A percentile compares a stretch with the other conserved stretches of the same genome.
Conservation (phyloP, 2,888 invertebrate genomes). For the Rhagonycha lutea region DNA sequence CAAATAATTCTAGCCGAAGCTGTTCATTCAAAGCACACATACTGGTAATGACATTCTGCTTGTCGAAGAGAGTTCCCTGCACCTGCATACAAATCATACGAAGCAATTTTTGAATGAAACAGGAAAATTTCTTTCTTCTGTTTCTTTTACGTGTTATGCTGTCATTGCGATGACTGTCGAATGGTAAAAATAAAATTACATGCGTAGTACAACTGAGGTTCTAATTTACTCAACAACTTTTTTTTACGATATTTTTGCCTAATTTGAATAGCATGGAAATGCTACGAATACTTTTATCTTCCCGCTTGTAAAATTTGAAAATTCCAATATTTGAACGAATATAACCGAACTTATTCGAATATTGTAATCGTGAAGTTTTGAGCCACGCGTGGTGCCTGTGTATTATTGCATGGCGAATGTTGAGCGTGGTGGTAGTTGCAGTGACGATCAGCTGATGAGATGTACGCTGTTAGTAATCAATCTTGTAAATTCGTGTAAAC, state of each 20-base stretch:
- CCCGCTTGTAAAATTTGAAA: neutral
- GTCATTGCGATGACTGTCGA: too few species aligned
- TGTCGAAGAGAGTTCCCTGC: neutral
- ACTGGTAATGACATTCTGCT: neutral
- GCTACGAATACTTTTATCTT: neutral
- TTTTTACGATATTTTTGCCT: neutral
- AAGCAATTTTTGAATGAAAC: neutral
- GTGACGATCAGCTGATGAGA: conserved; percentile 36
- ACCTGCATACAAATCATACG: neutral
- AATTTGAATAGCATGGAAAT: neutral
- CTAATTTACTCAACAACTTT: too few species aligned
- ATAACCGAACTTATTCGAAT: neutral
- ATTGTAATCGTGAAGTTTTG: neutral
- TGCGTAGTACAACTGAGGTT: too few species aligned
- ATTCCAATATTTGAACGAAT: neutral
- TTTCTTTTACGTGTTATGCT: neutral
- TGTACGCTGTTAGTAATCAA: conserved; percentile 35
- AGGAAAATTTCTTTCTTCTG: neutral
- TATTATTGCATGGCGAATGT: neutral
- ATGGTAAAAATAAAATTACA: too few species aligned
- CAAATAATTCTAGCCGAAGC: neutral
- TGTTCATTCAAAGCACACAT: neutral
- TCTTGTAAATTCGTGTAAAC: conserved; percentile 23
- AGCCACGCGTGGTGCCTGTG: conserved; percentile 15
- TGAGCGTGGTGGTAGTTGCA: conserved; percentile 9